Evolutionary conservation across 1,140 invertebrate species (phyloP).

Genomic region (Carposina sasakii): DNA sequence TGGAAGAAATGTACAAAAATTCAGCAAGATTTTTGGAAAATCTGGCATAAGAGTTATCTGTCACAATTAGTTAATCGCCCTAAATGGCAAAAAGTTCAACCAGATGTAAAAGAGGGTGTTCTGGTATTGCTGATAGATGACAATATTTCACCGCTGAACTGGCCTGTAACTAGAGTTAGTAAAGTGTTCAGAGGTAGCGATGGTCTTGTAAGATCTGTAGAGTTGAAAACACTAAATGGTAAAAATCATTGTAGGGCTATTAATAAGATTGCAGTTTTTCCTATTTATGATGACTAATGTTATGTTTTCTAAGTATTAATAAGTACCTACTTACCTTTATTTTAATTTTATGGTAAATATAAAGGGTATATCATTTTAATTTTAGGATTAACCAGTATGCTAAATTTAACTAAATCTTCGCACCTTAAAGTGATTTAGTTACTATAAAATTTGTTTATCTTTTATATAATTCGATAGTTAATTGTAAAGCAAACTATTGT

Average conservation of each 20-base stretch:
- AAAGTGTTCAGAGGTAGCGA: slow-evolving; percentile 8
- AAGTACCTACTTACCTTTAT: too few species aligned
- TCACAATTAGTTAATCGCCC: background rate
- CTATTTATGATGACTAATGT: too few species aligned
- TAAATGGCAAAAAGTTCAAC: background rate
- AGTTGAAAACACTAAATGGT: slow-evolving; percentile 8
- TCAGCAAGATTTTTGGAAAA: background rate
- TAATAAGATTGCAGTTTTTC: slow-evolving; percentile 14
- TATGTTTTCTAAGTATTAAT: too few species aligned
- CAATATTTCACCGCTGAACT: slow-evolving; percentile 24
- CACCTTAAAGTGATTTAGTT: too few species aligned
- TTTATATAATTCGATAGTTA: too few species aligned
- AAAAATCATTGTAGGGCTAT: slow-evolving; percentile 14
- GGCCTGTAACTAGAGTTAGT: slow-evolving; percentile 28
- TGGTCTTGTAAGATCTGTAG: slow-evolving; percentile 23
- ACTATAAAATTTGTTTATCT: too few species aligned
- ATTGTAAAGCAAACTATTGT: too few species aligned
- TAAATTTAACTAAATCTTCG: too few species aligned
- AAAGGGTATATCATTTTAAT: too few species aligned
- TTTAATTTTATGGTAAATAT: too few species aligned
- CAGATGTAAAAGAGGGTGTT: background rate
- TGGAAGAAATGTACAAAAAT: background rate
- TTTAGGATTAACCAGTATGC: too few species aligned
- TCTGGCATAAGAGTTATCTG: background rate
- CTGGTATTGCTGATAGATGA: background rate